Conservation (phyloP, 2,797 vertebrate genomes). For the Euphonia xanthogaster region DNA sequence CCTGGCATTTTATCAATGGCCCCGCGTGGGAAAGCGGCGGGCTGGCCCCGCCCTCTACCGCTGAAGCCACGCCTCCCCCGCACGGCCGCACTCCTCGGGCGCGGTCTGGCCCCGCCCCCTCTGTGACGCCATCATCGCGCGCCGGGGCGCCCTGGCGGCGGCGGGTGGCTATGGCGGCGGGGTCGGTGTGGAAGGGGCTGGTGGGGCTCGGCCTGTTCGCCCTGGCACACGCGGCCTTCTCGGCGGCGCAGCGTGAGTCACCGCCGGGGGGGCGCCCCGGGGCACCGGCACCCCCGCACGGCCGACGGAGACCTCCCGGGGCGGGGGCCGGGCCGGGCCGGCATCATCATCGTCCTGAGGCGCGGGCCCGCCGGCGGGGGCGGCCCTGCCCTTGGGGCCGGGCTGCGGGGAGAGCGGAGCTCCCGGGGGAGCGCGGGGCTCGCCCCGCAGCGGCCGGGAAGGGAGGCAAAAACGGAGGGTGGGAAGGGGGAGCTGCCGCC, state of each 20-base stretch:
- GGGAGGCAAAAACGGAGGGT: no score
- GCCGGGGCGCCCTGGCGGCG: slow-evolving; percentile 6
- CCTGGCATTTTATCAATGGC: rapidly evolving
- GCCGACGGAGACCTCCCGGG: not conserved
- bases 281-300: not conserved
- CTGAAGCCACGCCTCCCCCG: rapidly evolving
- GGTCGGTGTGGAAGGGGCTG: slow-evolving; percentile 93
- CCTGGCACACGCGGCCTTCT: slow-evolving; percentile 94
- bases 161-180: slow-evolving; percentile 85
- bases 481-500: not conserved
- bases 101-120: rapidly evolving
- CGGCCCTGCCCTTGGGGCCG: not conserved
- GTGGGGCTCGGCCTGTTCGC: slow-evolving; percentile 92
- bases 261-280: not conserved
- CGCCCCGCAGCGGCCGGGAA: not conserved
- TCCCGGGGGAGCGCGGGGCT: not conserved
- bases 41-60: rapidly evolving
- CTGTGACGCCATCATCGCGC: not conserved
- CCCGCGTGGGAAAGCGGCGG: not conserved
- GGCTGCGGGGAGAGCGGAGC: not conserved
- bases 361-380: not conserved
- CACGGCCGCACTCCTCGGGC: rapidly evolving
- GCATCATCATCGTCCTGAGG: not conserved
- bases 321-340: not conserved
- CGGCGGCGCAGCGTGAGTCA: slow-evolving; percentile 94